Conservation (phyloP, 53 echinoderm and acorn worm species). For the Luidia sarsii region DNA sequence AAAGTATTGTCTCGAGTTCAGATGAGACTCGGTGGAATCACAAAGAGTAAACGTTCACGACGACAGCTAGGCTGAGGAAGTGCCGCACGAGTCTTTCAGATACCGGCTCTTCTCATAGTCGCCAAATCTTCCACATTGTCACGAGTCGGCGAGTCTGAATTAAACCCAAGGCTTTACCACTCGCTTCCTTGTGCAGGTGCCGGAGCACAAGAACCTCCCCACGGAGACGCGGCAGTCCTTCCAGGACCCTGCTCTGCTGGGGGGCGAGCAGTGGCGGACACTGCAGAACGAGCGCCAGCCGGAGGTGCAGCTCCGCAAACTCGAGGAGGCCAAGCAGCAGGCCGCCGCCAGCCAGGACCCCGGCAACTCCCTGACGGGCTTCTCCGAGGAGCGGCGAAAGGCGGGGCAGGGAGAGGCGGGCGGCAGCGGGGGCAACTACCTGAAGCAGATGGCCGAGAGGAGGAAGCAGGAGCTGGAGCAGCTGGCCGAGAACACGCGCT, state of each 20-base stretch:
- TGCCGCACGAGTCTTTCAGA: too few relatives aligned
- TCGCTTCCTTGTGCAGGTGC: slow-evolving; percentile 57
- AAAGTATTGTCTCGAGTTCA: too few relatives aligned
- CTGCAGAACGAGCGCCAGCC: slow-evolving; percentile 77
- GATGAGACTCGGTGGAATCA: too few relatives aligned
- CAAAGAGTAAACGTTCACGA: too few relatives aligned
- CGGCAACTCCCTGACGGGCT: slow-evolving; percentile 64
- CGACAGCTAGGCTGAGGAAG: too few relatives aligned
- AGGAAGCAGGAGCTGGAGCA: slow-evolving; percentile 69
- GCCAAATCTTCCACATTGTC: too few relatives aligned
- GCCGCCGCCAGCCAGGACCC: slow-evolving; percentile 30
- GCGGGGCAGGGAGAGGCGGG: too few relatives aligned
- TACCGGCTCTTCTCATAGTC: too few relatives aligned
- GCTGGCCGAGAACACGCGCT: slow-evolving; percentile 76
- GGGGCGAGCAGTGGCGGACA: slow-evolving; percentile 78
- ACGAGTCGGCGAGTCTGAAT: too few relatives aligned
- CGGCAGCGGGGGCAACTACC: slow-evolving; percentile 75
- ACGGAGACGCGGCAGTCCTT: slow-evolving; percentile 83
- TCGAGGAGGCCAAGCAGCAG: slow-evolving; percentile 68
- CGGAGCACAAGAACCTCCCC: slow-evolving; percentile 80
- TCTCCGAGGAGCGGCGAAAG: slow-evolving; percentile 71
- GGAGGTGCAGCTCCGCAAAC: slow-evolving; percentile 71
- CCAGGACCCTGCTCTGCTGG: slow-evolving; percentile 69
- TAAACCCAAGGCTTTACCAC: too few relatives aligned
- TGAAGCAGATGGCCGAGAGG: slow-evolving; percentile 78